phyloP scores from a whole-genome alignment of 2,113 vertebrate genomes.

The Python bivittatus region DNA sequence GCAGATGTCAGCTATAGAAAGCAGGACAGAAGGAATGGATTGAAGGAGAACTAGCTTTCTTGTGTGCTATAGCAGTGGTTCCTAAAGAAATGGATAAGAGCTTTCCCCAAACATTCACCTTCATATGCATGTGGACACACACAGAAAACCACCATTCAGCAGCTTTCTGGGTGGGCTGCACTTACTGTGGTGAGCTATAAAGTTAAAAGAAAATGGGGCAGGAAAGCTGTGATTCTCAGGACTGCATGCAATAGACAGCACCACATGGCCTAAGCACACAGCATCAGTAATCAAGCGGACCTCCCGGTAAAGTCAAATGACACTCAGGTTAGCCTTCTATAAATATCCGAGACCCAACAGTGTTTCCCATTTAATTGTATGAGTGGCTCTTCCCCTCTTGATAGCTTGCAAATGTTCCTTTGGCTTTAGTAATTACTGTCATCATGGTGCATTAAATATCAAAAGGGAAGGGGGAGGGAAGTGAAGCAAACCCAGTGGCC shows the following conservation, averaged over 20 bases:
- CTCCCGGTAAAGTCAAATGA: conserved; percentile 74
- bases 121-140: neutral
- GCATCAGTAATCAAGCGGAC: conserved; percentile 74
- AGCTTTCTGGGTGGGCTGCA: conserved; percentile 72
- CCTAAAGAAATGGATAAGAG: conserved; percentile 47
- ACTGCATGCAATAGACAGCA: conserved; percentile 56
- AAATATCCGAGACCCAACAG: conserved; percentile 72
- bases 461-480: conserved; percentile 26
- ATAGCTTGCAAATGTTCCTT: conserved; percentile 69
- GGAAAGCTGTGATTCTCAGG: conserved; percentile 47
- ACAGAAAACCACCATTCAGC: conserved; percentile 16
- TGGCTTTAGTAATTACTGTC: conserved; percentile 55
- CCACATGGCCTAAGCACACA: conserved; percentile 76
- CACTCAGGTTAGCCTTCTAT: conserved; percentile 73
- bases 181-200: conserved; percentile 58
- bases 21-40: neutral
- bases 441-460: conserved; percentile 41
- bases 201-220: conserved; percentile 72
- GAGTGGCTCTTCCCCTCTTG: conserved; percentile 66
- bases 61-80: conserved; percentile 52
- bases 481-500: conserved; percentile 48
- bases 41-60: neutral
- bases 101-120: conserved; percentile 39
- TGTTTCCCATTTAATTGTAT: conserved; percentile 65
- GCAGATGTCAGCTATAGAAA: neutral